phyloP scores from a whole-genome alignment of 2,113 vertebrate species.

The Ivindomyrus marchei region DNA sequence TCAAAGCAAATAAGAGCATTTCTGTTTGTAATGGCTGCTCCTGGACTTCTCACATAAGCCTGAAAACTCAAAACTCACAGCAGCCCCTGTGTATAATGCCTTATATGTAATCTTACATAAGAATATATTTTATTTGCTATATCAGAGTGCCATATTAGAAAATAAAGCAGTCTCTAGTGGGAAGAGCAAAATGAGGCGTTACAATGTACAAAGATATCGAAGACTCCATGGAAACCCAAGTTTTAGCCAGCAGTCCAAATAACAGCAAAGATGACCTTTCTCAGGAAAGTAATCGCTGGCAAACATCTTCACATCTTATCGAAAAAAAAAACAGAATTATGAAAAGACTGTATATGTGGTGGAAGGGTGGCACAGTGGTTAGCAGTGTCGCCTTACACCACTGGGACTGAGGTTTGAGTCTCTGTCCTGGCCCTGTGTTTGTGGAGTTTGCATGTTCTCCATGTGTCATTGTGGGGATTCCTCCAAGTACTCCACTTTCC shows the following conservation, averaged over 20 bases:
- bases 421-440: background rate
- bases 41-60: background rate
- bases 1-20: too few species aligned
- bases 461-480: background rate
- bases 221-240: background rate
- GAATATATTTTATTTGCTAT: background rate
- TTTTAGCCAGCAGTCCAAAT: background rate
- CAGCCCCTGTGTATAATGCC: background rate
- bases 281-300: too few species aligned
- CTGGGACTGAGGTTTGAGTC: background rate
- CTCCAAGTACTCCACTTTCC: too few species aligned
- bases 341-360: too few species aligned
- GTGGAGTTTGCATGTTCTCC: background rate
- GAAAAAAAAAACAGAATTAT: too few species aligned
- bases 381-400: background rate
- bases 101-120: background rate
- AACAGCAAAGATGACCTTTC: background rate
- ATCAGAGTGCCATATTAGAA: background rate
- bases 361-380: too few species aligned
- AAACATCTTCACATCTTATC: too few species aligned
- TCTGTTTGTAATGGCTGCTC: too few species aligned
- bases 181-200: background rate
- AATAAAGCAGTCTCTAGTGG: background rate
- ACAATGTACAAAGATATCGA: background rate
- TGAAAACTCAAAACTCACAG: background rate